Evolutionary conservation across 2,113 vertebrate genomes (phyloP).

Genomic region (Megalops atlanticus): DNA sequence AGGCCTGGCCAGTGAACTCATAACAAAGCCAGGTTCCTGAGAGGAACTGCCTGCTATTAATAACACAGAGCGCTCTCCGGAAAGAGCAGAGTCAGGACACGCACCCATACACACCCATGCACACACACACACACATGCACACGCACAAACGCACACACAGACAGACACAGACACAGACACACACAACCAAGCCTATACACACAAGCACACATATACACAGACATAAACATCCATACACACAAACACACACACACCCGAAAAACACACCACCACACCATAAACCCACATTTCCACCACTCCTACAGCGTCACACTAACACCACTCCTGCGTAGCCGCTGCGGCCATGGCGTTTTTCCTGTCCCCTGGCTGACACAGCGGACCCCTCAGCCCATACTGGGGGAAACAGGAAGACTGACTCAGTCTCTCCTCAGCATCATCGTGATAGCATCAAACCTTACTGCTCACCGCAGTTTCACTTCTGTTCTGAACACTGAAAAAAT

Average conservation of each 20-base stretch:
- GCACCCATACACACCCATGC: neutral
- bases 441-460: neutral
- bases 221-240: no score
- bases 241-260: no score
- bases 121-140: neutral
- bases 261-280: no score
- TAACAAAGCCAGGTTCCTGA: conserved; percentile 25
- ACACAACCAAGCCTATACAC: no score
- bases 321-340: no score
- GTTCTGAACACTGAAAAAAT: neutral
- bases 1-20: conserved; percentile 5
- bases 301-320: no score
- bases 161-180: no score
- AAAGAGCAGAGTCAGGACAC: conserved; percentile 16
- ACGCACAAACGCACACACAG: neutral
- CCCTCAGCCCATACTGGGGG: neutral
- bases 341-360: conserved; percentile 28
- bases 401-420: conserved; percentile 18
- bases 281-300: no score
- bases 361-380: conserved; percentile 32
- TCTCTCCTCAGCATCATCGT: neutral
- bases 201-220: no score
- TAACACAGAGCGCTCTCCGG: conserved; percentile 23
- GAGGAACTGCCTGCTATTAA: conserved; percentile 26
- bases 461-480: neutral